phyloP scores from a whole-genome alignment of 2,113 vertebrate species.

The Climacteris rufus region DNA sequence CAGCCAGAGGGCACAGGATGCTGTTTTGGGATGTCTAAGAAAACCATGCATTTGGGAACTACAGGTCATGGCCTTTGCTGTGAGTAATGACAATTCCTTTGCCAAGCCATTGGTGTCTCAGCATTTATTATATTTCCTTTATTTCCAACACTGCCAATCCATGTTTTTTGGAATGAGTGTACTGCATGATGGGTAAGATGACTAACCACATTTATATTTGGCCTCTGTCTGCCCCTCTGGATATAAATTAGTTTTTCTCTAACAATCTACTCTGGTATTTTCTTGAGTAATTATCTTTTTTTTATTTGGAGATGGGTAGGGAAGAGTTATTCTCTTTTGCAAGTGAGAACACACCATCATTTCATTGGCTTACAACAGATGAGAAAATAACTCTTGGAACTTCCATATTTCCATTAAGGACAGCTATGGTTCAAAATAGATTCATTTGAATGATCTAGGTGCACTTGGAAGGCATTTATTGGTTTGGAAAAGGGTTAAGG shows the following conservation, averaged over 20 bases:
- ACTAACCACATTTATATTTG: background rate
- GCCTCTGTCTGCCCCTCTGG: background rate
- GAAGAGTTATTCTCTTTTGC: background rate
- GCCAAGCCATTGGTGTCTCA: accelerated
- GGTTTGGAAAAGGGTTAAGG: slow-evolving; percentile 4
- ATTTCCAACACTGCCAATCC: background rate
- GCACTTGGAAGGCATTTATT: slow-evolving; percentile 1
- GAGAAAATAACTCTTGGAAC: background rate
- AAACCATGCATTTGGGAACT: background rate
- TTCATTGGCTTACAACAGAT: background rate
- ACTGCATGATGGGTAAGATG: background rate
- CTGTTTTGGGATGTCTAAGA: background rate
- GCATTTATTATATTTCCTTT: background rate
- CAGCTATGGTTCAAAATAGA: background rate
- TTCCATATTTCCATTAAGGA: background rate
- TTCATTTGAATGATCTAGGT: slow-evolving; percentile 23
- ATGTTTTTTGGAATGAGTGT: background rate
- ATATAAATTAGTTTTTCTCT: slow-evolving; percentile 6
- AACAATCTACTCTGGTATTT: slow-evolving; percentile 4
- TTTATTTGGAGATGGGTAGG: background rate
- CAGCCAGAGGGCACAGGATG: background rate
- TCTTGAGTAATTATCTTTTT: background rate
- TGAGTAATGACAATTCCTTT: background rate
- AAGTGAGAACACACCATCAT: background rate
- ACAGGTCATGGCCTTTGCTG: background rate